Percentiles rank a stretch among this genome's conserved stretches.
These are phyloP conservation scores for Felis catus DNA, from an alignment of 2,113 vertebrate species.

Conservation along the genomic window DNA sequence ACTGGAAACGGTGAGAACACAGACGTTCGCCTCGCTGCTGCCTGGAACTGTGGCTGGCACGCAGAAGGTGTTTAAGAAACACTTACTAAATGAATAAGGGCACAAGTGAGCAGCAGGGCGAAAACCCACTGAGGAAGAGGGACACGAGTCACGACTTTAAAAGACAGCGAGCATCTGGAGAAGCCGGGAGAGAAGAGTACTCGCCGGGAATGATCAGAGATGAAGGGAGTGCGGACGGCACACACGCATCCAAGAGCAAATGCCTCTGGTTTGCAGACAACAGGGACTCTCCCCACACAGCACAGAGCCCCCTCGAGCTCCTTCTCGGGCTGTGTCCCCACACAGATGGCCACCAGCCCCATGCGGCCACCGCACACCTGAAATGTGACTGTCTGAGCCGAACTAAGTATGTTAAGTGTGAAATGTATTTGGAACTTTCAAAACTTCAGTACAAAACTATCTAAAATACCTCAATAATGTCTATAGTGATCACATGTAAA, in stretches of 20 bases:
- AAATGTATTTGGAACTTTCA: background rate
- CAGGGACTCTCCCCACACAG: background rate
- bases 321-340: background rate
- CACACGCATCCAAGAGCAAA: background rate
- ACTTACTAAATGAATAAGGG: background rate
- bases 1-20: background rate
- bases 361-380: background rate
- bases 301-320: background rate
- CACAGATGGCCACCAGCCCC: background rate
- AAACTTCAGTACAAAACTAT: background rate
- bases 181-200: background rate
- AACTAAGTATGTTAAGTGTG: background rate
- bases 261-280: background rate
- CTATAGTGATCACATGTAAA: background rate
- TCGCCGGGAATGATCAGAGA: background rate
- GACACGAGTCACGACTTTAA: background rate
- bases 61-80: background rate
- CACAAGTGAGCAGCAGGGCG: background rate
- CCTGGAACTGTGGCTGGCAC: background rate
- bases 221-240: background rate
- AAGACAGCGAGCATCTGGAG: background rate
- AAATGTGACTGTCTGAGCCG: background rate
- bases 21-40: background rate
- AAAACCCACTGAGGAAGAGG: background rate
- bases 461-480: background rate